Evolutionary conservation across 1,140 invertebrate genomes (phyloP).

Genomic region (Magallana gigas): DNA sequence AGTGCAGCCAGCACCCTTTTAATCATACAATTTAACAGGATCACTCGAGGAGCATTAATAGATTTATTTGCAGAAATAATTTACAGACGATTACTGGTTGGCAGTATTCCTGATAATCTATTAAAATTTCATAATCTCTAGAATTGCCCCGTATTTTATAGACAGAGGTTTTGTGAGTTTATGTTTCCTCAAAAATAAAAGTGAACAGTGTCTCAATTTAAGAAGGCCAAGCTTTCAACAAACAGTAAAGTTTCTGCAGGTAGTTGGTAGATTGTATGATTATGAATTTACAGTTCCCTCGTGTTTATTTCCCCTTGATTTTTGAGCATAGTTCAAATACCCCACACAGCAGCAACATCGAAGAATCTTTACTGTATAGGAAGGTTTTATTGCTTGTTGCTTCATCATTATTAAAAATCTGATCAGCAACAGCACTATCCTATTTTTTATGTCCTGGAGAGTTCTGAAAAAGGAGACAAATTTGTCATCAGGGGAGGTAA

Average conservation of each 20-base stretch:
- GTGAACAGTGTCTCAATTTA: no score
- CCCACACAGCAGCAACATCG: background rate
- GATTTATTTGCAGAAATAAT: conserved; percentile 5
- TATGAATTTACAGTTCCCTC: background rate
- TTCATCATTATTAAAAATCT: background rate
- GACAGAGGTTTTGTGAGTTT: background rate
- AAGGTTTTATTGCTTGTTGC: background rate
- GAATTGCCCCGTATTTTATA: background rate
- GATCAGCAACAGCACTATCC: background rate
- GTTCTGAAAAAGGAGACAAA: conserved; percentile 23
- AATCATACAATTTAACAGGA: conserved; percentile 4
- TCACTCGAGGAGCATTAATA: background rate
- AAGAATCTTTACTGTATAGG: background rate
- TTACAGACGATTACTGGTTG: background rate
- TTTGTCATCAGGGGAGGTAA: conserved; percentile 30
- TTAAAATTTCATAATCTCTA: background rate
- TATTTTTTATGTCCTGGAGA: conserved; percentile 23
- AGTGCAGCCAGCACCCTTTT: no score
- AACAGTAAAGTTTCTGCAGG: background rate
- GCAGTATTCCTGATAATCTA: background rate
- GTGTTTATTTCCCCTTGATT: conserved; percentile 20
- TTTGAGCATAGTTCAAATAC: background rate
- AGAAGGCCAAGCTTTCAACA: background rate
- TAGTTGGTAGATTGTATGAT: background rate
- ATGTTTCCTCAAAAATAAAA: no score